Base-by-base conservation (phyloP, 2,113 vertebrate genomes). In the Menidia beryllina region DNA sequence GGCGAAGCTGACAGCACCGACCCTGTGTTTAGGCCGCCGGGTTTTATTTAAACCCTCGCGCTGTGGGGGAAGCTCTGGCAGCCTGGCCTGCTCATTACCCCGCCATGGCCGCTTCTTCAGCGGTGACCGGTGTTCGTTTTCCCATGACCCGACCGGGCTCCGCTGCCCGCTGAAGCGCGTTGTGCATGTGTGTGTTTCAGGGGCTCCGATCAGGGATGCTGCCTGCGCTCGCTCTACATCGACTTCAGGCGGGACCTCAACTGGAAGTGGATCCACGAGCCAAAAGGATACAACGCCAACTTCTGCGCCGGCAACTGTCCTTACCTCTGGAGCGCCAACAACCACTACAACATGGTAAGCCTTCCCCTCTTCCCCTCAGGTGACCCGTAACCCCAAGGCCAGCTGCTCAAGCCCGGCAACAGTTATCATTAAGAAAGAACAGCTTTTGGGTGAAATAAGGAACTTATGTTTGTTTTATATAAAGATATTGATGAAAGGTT, bases 191-290 rank as follows among this genome's bases (percentile, higher is more conserved):
- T 79, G 50, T 79, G 47, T 76, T 64, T 64, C 68, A 94, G 93
- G 7, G 87, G 91, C 26, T 85, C 87, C 1, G 93, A 94, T n/a
- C 91, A 93, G 67, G 86, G 91, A 50, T 95, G 94, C 88, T 95
- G 94, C 72, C 86, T 95, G 78, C 91, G 93, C 54, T 93, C 93
- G 17, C 89, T 95, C 68, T 95, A 95, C 77, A 94, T 95, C 24
- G 94, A 95, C 78, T 95, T 95, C 88, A 91, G 94, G 30, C 91
- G 92, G n/a, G 94, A 95, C 88, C 89, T 95, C 69, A 94, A 94
- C 81, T 95, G 94, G 94, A 94, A 94, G 76, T 95, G 94, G 94
- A 95, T 95, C 81, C 94, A 94, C 17, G 94, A 95, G 72, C 94
- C 94, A 25, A 93, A 93, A 86, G 94, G 94, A 41, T 95, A 95